These are phyloP conservation scores for Rhamphomyia laevipes DNA, from an alignment of 2,888 invertebrate species.

Conservation along the genomic window DNA sequence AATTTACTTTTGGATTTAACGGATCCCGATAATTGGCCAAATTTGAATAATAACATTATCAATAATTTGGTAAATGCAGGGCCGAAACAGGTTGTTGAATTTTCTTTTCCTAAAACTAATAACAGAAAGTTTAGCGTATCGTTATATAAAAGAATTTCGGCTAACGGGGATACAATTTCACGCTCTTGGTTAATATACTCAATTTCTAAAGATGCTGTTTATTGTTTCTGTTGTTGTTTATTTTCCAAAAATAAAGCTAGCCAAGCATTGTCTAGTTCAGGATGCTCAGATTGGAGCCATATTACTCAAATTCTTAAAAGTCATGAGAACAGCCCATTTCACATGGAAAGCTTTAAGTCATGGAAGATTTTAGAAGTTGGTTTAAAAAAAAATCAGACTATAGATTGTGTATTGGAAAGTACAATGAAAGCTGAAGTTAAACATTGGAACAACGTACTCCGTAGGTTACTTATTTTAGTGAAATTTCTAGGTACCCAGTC, in stretches of 20 bases:
- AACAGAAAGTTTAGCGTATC: conserved; percentile 4
- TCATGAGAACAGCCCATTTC: conserved; percentile 2
- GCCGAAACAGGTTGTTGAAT: not conserved
- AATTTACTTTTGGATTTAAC: not conserved
- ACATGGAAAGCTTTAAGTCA: not conserved
- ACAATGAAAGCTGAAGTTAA: not conserved
- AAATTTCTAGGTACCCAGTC: conserved; percentile 5
- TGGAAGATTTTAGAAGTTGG: conserved; percentile 1
- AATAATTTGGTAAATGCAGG: not conserved
- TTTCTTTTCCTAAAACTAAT: not conserved
- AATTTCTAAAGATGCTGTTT: conserved; percentile 6
- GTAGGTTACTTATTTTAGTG: not conserved
- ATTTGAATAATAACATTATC: not conserved
- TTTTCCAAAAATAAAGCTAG: conserved; percentile 3
- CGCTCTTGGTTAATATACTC: conserved; percentile 7
- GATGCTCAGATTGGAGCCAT: conserved; percentile 7
- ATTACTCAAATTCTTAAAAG: conserved; percentile 3
- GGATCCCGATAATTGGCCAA: not conserved
- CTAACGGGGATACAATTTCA: conserved; percentile 5
- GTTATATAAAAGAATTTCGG: conserved; percentile 4
- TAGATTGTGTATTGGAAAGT: not conserved
- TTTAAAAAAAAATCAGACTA: not conserved
- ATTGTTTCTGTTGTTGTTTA: conserved; percentile 7
- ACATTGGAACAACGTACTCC: not conserved
- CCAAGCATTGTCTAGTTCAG: conserved; percentile 6